A percentile compares a stretch with the other conserved stretches of the same genome.
phyloP scores from a whole-genome alignment of 2,888 invertebrate species.

The Nesidiocoris tenuis region DNA sequence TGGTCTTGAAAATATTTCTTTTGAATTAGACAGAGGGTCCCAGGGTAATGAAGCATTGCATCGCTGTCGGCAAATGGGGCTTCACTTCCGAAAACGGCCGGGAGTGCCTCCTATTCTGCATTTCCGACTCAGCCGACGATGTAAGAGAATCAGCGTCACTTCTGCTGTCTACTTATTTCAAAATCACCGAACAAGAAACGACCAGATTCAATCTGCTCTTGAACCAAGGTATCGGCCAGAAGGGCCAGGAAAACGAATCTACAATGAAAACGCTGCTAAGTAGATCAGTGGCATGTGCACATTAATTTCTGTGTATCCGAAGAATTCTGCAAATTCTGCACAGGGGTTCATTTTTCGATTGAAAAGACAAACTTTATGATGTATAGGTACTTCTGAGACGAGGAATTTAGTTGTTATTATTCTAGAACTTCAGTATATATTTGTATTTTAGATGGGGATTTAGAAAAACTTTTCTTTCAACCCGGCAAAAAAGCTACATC shows the following conservation, averaged over 20 bases:
- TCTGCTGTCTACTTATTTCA: constrained; percentile 59
- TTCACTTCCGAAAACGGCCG: constrained; percentile 56
- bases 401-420: too few relatives aligned
- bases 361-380: too few relatives aligned
- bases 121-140: constrained; percentile 64
- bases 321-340: too few relatives aligned
- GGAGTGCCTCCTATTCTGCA: constrained; percentile 58
- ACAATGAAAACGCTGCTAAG: too few relatives aligned
- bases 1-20: constrained; percentile 18
- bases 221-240: constrained; percentile 50
- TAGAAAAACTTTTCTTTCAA: too few relatives aligned
- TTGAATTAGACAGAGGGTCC: constrained; percentile 30
- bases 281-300: too few relatives aligned
- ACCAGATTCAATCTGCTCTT: constrained; percentile 46
- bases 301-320: too few relatives aligned
- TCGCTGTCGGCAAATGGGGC: constrained; percentile 55
- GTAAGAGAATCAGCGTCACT: constrained; percentile 60
- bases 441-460: too few relatives aligned
- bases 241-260: background rate
- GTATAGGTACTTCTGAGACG: too few relatives aligned
- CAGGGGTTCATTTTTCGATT: too few relatives aligned
- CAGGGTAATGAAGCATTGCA: constrained; percentile 47
- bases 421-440: too few relatives aligned
- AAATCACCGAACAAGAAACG: constrained; percentile 43
- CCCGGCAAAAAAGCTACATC: too few relatives aligned